phyloP scores from a whole-genome alignment of 1,140 invertebrate species.

The Nylanderia fulva region DNA sequence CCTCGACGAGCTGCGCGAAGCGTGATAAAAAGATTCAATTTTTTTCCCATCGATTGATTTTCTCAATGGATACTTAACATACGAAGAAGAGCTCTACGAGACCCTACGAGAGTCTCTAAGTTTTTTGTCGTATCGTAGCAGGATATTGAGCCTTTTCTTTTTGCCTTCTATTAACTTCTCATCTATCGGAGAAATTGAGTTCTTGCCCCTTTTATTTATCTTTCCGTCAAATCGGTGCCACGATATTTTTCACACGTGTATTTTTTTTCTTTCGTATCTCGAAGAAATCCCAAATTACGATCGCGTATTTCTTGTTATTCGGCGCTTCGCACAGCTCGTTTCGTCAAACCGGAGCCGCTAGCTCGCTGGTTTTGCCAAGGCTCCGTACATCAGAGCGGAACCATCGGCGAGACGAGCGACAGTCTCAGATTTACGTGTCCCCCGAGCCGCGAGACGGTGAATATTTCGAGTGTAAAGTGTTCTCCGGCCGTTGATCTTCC shows the following conservation, averaged over 20 bases:
- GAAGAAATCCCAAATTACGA: slow-evolving; percentile 34
- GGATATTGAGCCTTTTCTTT: neutral
- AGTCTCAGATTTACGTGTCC: slow-evolving; percentile 41
- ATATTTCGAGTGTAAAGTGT: slow-evolving; percentile 66
- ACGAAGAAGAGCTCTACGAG: neutral
- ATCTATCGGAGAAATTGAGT: neutral
- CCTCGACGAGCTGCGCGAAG: slow-evolving; percentile 52
- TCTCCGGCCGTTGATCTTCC: slow-evolving; percentile 52
- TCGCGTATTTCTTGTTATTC: neutral
- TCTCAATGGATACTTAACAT: neutral
- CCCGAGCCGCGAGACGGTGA: slow-evolving; percentile 53
- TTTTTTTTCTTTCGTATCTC: neutral
- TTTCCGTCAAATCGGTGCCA: neutral
- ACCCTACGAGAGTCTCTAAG: neutral
- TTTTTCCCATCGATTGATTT: neutral
- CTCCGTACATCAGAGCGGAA: slow-evolving; percentile 41
- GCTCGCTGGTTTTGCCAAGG: slow-evolving; percentile 52
- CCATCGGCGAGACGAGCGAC: slow-evolving; percentile 40
- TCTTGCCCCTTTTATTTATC: neutral
- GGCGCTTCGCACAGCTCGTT: slow-evolving; percentile 59
- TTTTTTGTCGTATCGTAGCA: neutral
- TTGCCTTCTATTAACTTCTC: neutral
- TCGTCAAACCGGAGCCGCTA: slow-evolving; percentile 25
- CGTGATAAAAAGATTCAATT: neutral
- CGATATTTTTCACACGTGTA: neutral